Base-by-base conservation (phyloP, 2,797 vertebrate genomes). In the Rhyacichthys aspro region DNA sequence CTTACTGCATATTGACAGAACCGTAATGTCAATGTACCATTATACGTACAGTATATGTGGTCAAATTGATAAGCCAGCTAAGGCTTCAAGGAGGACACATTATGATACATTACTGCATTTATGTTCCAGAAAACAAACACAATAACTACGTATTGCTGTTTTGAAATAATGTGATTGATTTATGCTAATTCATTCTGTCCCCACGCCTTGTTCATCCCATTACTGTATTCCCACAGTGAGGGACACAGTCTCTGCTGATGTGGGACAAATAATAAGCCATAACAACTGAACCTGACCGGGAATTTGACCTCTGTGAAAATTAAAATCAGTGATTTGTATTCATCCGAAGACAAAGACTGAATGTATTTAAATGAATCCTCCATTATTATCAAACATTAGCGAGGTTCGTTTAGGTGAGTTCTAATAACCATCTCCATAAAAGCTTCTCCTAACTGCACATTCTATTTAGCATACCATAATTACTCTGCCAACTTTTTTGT, bases 401-500 rank as follows among this genome's bases (percentile, higher is more conserved):
- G 1, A 4, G 61, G 62, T 74, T 46, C 67, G 61, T 83, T 78
- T 52, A 76, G 78, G 57, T 71, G 67, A 80, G 53, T 14, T 55
- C 63, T 60, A 76, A 74, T 61, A 67, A 59, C 44, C 64, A 55
- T 72, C 74, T 84, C 72, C 68, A 36, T 67, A 79, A 68, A 74
- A 68, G 64, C 60, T 70, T 73, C 19, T 58, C 23, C 19, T 59
- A 55, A 64, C 14, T 70, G 81, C 71, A 43, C 28, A 32, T 46
- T 62, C 55, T 77, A 67, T 78, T 89, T 87, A 82, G 60, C 49
- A 58, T 63, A 14, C 12, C 76, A 65, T 71, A 85, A 79, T 74
- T 75, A 79, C 76, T 73, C 70, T 50, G 44, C 59, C 19, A 87
- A 74, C 62, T 77, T 80, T 74, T n/a, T 58, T 54, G 57, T 75